Evolutionary conservation across 2,888 invertebrate species (phyloP).

Genomic region (Bembecia ichneumoniformis): DNA sequence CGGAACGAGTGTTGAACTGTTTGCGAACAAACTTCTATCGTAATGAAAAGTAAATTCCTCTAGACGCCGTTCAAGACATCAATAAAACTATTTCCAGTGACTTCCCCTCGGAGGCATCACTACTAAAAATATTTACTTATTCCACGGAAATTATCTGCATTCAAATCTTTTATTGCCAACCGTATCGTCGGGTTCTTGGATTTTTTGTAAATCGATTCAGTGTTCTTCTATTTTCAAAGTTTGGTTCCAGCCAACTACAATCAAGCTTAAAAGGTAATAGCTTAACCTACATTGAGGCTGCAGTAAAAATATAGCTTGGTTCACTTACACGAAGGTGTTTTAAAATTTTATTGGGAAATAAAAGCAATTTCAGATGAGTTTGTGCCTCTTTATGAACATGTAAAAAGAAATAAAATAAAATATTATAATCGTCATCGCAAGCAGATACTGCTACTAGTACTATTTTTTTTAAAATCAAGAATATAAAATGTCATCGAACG

Average conservation of each 20-base stretch:
- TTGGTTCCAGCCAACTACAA: background rate
- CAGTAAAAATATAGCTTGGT: background rate
- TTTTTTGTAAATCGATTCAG: background rate
- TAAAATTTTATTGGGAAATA: background rate
- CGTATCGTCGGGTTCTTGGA: background rate
- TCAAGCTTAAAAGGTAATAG: conserved; percentile 1
- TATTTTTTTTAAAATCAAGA: no score
- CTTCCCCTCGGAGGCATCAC: conserved; percentile 28
- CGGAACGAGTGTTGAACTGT: conserved; percentile 42
- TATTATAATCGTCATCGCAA: no score
- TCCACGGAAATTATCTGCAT: conserved; percentile 15
- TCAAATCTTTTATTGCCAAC: conserved; percentile 3
- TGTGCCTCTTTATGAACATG: no score
- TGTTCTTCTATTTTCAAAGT: background rate
- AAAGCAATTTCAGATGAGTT: background rate
- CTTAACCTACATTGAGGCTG: background rate
- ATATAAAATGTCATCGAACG: no score
- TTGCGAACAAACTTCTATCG: conserved; percentile 56
- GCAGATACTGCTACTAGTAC: no score
- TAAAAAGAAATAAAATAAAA: no score
- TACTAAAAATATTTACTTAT: conserved; percentile 51
- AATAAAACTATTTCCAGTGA: conserved; percentile 53
- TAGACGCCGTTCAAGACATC: conserved; percentile 40
- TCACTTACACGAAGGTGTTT: conserved; percentile 3
- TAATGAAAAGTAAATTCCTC: conserved; percentile 63